These are phyloP conservation scores for Sylvilagus bachmani DNA, from an alignment of 2,113 vertebrate genomes.

Conservation along the genomic window DNA sequence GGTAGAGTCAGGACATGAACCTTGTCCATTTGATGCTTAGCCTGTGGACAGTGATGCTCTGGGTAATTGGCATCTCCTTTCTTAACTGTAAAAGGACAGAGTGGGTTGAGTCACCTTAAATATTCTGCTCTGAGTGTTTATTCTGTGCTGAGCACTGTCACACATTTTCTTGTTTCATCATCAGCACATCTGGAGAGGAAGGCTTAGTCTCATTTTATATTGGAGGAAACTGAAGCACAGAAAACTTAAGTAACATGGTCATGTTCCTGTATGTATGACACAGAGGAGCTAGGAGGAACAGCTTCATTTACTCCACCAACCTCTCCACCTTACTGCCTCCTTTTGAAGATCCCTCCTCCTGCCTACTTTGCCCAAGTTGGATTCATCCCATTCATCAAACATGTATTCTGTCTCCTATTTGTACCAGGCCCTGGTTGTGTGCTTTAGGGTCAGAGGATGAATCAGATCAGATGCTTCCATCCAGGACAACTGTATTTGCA, in stretches of 20 bases:
- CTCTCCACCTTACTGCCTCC: neutral
- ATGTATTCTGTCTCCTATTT: neutral
- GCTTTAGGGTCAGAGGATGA: neutral
- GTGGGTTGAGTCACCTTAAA: neutral
- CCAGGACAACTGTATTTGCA: neutral
- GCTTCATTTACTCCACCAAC: neutral
- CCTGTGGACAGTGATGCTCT: neutral
- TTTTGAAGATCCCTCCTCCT: neutral
- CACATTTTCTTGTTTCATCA: neutral
- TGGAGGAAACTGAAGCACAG: neutral
- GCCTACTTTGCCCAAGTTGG: neutral
- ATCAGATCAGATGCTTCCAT: neutral
- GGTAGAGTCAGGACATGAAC: neutral
- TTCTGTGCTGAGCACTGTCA: neutral
- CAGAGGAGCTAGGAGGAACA: neutral
- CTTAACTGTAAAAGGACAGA: neutral
- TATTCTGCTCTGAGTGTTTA: neutral
- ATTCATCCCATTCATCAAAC: neutral
- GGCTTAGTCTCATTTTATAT: neutral
- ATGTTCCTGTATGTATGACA: neutral
- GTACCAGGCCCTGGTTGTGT: neutral
- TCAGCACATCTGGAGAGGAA: neutral
- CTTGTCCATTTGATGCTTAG: neutral
- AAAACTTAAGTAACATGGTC: neutral
- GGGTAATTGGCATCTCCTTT: too few species aligned